Percentiles rank a stretch among this genome's conserved stretches.
Evolutionary conservation across 2,888 invertebrate genomes (phyloP).

Genomic region (Mythimna loreyi): DNA sequence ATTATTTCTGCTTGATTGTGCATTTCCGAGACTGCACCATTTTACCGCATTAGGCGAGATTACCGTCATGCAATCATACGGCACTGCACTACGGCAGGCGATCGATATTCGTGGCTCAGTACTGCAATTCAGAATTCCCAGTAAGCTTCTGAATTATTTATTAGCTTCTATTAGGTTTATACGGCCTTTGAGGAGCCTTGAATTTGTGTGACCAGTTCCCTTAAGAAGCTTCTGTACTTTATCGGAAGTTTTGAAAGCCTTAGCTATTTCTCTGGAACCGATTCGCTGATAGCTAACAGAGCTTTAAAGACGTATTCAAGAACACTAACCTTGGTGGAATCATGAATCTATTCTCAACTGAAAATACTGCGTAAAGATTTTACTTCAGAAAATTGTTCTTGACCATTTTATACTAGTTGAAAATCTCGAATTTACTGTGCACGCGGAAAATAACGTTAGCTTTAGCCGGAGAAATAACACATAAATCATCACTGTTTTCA

Average conservation of each 20-base stretch:
- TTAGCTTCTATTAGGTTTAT: constrained; percentile 32
- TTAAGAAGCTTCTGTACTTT: constrained; percentile 17
- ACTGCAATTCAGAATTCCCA: constrained; percentile 38
- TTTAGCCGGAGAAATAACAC: constrained; percentile 20
- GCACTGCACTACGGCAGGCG: constrained; percentile 39
- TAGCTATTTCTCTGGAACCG: constrained; percentile 12
- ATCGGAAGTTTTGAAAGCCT: constrained; percentile 12
- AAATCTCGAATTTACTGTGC: constrained; percentile 6
- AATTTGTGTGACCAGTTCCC: constrained; percentile 17
- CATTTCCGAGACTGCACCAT: constrained; percentile 45
- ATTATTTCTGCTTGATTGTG: constrained; percentile 36
- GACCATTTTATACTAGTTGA: neutral
- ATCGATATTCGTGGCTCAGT: constrained; percentile 41
- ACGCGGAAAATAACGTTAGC: constrained; percentile 24
- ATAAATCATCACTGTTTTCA: constrained; percentile 41
- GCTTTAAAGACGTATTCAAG: constrained; percentile 9
- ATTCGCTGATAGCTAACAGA: constrained; percentile 16
- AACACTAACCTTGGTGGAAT: constrained; percentile 8
- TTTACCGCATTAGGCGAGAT: constrained; percentile 47
- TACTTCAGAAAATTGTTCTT: neutral
- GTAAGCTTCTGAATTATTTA: constrained; percentile 48
- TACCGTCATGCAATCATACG: constrained; percentile 49
- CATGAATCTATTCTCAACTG: neutral
- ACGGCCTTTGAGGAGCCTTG: constrained; percentile 36
- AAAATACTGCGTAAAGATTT: neutral